Base-by-base conservation (phyloP, 2,888 invertebrate species). In the Tortricodes alternella region DNA sequence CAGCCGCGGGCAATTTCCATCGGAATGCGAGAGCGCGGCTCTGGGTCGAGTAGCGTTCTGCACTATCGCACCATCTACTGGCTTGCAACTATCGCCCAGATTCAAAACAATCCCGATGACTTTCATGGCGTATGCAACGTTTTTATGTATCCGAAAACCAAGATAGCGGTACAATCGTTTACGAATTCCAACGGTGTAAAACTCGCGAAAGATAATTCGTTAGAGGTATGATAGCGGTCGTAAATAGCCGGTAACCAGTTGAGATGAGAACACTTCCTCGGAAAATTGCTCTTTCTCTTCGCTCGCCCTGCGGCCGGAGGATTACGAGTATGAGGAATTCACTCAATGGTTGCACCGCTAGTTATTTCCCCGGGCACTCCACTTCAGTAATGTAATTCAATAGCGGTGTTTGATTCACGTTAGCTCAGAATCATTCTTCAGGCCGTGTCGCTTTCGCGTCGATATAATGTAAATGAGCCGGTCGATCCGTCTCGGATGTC, bases 1-100 rank as follows among this genome's bases (percentile, higher is more conserved):
- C 62, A 61, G 78, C 78, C 75, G 72, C 75, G 63, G 73, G 83
- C 80, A 81, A 84, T 84, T 83, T 82, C 78, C 76, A 80, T 77
- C 71, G 80, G 83, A 79, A 80, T 83, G 84, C 76, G 70, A 76
- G 73, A 67, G 69, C 70, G 66, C 43, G 57, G 21, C 62, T 61
- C 53, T 61, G 56, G 60, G 62, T 61, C 58, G 53, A 74, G 69
- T 83, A 82, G 79, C 83, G 80, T 80, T 80, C 77, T 78, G 74
- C 68, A 65, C 73, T 83, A 87, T 85, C 83, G 62, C 62, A 55
- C 48, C 48, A 55, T 55, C 55, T 55, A 41, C 53, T 39, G 53
- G 41, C 34, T 46, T 35, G 39, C 55, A 49, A 43, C 48, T 49
- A 48, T 43, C 53, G 9, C 29, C 18, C 44, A 11, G 29, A 29